Conservation (phyloP, 2,888 invertebrate genomes). For the Spatulosminthurus flaviceps region DNA sequence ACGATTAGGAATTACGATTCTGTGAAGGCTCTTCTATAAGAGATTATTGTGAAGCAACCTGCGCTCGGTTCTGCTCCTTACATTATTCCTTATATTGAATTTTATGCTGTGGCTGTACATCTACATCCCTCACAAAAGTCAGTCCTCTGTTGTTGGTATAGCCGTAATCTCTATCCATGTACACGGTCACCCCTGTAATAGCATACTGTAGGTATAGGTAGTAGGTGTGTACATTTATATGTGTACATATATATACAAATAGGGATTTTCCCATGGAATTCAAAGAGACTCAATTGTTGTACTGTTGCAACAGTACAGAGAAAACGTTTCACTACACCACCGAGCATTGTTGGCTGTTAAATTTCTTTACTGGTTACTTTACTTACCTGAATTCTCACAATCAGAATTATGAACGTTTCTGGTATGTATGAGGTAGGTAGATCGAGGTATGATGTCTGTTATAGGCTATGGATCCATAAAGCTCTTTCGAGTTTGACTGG, state of each 20-base stretch:
- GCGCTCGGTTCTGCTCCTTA: no score
- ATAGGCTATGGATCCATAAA: conserved; percentile 9
- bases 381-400: neutral
- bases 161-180: neutral
- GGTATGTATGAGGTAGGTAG: neutral
- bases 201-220: neutral
- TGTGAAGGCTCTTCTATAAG: neutral
- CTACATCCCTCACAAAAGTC: conserved; percentile 5
- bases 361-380: conserved; percentile 10
- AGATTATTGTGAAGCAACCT: neutral
- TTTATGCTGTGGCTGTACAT: no score
- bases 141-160: neutral
- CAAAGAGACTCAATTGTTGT: conserved; percentile 19
- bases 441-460: no score
- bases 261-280: conserved; percentile 26
- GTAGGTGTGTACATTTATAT: neutral
- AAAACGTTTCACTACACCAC: conserved; percentile 15
- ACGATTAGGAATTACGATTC: conserved; percentile 23
- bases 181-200: no score
- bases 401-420: neutral
- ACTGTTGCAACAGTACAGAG: conserved; percentile 30
- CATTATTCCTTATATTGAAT: neutral
- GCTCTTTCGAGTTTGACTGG: neutral
- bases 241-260: neutral
- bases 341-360: conserved; percentile 20